Base-by-base conservation (phyloP, 2,797 vertebrate species). In the Microctenopoma steveboyesi region DNA sequence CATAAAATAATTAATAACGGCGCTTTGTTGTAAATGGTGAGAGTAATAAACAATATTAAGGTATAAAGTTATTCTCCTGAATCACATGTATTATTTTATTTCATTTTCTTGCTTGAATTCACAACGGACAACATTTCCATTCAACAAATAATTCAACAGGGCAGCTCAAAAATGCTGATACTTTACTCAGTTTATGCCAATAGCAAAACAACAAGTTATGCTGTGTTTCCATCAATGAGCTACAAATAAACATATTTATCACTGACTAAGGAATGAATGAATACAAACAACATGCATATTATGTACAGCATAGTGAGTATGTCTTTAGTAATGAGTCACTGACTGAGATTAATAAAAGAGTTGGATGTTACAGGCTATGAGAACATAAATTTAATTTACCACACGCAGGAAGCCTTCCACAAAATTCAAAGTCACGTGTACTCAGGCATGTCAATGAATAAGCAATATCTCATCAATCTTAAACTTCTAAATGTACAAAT, bases 361-460 rank as follows among this genome's bases (percentile, higher is more conserved):
- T 37, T 48, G 55, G 50, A 69, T 78, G 70, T 76, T 53, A 72
- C 56, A 56, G 58, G 40, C 56, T 49, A 68, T 5, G 13, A 61
- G 56, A 74, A 67, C 15, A 43, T 56, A 48, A 65, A 40, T 86
- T 81, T 68, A 61, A 83, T 83, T 68, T 71, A 42, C 12, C 27
- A 60, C 61, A 76, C 30, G 67, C 58, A 67, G 67, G 48, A 46
- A 59, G 15, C 40, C 40, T 43, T 56, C 56, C 22, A 58, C 52
- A 84, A 85, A 45, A 76, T 63, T 70, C 79, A 72, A 79, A 76
- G 37, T 60, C 46, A 45, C 27, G 54, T 68, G 42, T 61, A 39
- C 57, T 75, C 58, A 39, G 53, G 70, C 76, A 72, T 72, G 18
- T 54, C 27, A 60, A 56, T 47, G 56, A 59, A 77, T 75, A 70